These are phyloP conservation scores for Ataeniobius toweri DNA, from an alignment of 2,797 vertebrate species.

Conservation along the genomic window DNA sequence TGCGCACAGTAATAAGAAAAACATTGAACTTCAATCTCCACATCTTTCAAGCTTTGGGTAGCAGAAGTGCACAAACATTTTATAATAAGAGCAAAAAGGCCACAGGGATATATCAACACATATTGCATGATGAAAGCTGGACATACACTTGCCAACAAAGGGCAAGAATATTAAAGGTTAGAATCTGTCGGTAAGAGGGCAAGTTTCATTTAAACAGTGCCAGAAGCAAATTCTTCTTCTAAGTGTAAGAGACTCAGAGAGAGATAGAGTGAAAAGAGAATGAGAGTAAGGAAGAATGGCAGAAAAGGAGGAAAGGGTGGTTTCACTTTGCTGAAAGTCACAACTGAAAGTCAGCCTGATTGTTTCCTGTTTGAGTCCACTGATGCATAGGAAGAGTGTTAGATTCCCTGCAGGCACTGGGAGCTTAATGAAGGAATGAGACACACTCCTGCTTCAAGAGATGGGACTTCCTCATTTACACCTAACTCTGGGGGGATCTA, in stretches of 20 bases:
- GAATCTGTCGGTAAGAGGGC: constrained; percentile 72
- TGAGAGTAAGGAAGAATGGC: constrained; percentile 2
- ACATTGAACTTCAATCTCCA: constrained; percentile 47
- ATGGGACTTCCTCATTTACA: constrained; percentile 61
- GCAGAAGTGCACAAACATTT: constrained; percentile 50
- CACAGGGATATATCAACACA: constrained; percentile 57
- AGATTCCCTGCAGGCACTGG: constrained; percentile 66
- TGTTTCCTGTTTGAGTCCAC: constrained; percentile 72
- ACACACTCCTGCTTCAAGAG: constrained; percentile 53
- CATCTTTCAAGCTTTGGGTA: constrained; percentile 30
- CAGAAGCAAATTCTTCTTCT: constrained; percentile 70
- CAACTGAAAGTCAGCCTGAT: constrained; percentile 77
- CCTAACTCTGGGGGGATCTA: constrained; percentile 16
- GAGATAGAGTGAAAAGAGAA: constrained; percentile 31
- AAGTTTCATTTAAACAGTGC: constrained; percentile 81
- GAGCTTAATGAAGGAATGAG: constrained; percentile 72
- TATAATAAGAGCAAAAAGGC: constrained; percentile 43
- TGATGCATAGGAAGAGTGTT: constrained; percentile 67
- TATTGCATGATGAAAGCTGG: constrained; percentile 76
- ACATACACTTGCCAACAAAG: constrained; percentile 75
- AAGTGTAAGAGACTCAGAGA: constrained; percentile 54
- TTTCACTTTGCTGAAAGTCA: constrained; percentile 76
- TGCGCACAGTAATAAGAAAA: constrained; percentile 43
- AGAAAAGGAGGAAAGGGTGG: constrained; percentile 30
- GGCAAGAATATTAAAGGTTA: constrained; percentile 80